Percentiles rank a stretch among this genome's conserved stretches.
phyloP scores from a whole-genome alignment of 2,888 invertebrate genomes.

The Linnaemya tessellans region DNA sequence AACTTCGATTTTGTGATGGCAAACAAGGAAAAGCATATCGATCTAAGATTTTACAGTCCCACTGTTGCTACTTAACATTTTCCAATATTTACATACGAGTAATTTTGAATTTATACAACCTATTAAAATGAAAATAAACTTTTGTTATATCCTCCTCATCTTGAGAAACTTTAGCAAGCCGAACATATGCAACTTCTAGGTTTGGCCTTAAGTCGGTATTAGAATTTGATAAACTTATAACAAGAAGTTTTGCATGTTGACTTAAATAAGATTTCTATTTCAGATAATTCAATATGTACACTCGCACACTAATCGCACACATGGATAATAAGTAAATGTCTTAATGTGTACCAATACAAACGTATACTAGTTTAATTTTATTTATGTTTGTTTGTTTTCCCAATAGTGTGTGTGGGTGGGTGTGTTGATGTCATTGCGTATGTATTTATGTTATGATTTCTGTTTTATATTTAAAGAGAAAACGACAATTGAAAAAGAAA shows the following conservation, averaged over 20 bases:
- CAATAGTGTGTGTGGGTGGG: slow-evolving; percentile 30
- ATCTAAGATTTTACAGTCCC: too few species aligned
- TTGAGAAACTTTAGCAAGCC: not conserved
- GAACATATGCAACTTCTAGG: slow-evolving; percentile 13
- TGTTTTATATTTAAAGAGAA: not conserved
- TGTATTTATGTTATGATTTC: slow-evolving; percentile 29
- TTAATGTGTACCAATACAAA: not conserved
- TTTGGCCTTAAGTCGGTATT: slow-evolving; percentile 34
- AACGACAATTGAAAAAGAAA: slow-evolving; percentile 14
- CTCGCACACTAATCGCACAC: not conserved
- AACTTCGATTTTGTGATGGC: too few species aligned
- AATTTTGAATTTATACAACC: not conserved
- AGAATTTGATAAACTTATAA: slow-evolving; percentile 38
- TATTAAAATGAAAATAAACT: not conserved
- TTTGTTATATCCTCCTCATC: slow-evolving; percentile 2
- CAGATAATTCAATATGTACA: slow-evolving; percentile 32
- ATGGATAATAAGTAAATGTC: not conserved
- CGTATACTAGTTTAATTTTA: not conserved
- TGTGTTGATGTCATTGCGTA: slow-evolving; percentile 42
- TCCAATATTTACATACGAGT: too few species aligned
- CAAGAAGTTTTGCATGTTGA: slow-evolving; percentile 28
- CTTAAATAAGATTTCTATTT: slow-evolving; percentile 33
- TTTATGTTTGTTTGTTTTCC: not conserved
- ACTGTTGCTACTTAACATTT: too few species aligned
- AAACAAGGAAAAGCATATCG: too few species aligned